Evolutionary conservation across 2,113 vertebrate species (phyloP).

Genomic region (Paradisaea rubra): DNA sequence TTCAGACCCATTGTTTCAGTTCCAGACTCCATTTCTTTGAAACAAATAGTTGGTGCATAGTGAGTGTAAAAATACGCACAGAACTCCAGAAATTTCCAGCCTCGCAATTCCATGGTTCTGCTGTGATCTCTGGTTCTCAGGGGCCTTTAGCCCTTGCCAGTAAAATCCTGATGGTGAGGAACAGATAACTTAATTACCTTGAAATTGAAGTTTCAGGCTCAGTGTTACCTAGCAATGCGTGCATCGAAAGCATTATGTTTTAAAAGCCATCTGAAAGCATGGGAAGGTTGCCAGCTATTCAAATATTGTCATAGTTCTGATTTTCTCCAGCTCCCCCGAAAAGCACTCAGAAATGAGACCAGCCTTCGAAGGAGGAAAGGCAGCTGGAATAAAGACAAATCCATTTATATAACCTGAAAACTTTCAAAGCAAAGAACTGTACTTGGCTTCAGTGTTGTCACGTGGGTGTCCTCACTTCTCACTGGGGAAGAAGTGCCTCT

Average conservation of each 20-base stretch:
- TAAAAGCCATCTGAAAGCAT: not conserved
- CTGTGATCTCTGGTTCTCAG: not conserved
- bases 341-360: not conserved
- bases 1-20: not conserved
- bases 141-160: not conserved
- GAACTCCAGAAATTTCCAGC: not conserved
- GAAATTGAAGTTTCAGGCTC: conserved; percentile 11
- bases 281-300: conserved; percentile 7
- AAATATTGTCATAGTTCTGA: not conserved
- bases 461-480: not conserved
- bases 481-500: not conserved
- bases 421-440: not conserved
- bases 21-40: not conserved
- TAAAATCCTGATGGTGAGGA: not conserved
- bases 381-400: not conserved
- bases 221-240: not conserved
- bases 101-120: not conserved
- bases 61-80: not conserved
- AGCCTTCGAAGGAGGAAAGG: not conserved
- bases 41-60: not conserved
- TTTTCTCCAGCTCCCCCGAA: not conserved
- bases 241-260: not conserved
- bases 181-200: not conserved
- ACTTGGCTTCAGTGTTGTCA: not conserved
- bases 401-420: not conserved